These are phyloP conservation scores for Trematomus loennbergii DNA, from an alignment of 2,113 vertebrate genomes.

Conservation along the genomic window DNA sequence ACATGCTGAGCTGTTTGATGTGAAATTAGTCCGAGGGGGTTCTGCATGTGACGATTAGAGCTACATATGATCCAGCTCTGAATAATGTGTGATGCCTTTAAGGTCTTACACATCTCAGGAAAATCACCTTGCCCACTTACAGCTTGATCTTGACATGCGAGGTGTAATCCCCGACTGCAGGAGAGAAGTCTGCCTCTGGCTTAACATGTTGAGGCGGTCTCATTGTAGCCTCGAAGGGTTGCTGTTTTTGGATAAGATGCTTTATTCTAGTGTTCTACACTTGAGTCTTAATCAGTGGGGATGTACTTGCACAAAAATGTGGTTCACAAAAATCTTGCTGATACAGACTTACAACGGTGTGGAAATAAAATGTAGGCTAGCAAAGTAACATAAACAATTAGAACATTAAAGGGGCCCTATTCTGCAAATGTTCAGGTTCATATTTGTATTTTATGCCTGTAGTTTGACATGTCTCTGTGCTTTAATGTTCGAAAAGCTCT, in stretches of 20 bases:
- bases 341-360: too few relatives aligned
- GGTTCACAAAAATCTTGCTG: too few relatives aligned
- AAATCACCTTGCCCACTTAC: slow-evolving; percentile 26
- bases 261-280: too few relatives aligned
- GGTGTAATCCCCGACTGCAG: slow-evolving; percentile 22
- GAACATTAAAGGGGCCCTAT: too few relatives aligned
- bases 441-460: too few relatives aligned
- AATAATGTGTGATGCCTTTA: slow-evolving; percentile 18
- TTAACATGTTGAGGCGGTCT: slow-evolving; percentile 27
- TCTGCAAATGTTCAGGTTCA: too few relatives aligned
- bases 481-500: too few relatives aligned
- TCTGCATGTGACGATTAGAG: neutral
- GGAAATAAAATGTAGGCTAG: neutral
- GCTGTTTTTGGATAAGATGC: slow-evolving; percentile 26
- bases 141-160: slow-evolving; percentile 44
- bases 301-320: too few relatives aligned
- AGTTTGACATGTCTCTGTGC: too few relatives aligned
- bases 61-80: neutral
- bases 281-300: too few relatives aligned
- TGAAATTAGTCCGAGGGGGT: neutral
- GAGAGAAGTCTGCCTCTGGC: slow-evolving; percentile 22
- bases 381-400: neutral
- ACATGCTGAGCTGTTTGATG: slow-evolving; percentile 7
- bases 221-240: slow-evolving; percentile 34
- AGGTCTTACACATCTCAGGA: slow-evolving; percentile 20